Evolutionary conservation across 2,888 invertebrate genomes (phyloP), one percentile per base, ranked within the genome.

Genomic region (Dryococelus australis): DNA sequence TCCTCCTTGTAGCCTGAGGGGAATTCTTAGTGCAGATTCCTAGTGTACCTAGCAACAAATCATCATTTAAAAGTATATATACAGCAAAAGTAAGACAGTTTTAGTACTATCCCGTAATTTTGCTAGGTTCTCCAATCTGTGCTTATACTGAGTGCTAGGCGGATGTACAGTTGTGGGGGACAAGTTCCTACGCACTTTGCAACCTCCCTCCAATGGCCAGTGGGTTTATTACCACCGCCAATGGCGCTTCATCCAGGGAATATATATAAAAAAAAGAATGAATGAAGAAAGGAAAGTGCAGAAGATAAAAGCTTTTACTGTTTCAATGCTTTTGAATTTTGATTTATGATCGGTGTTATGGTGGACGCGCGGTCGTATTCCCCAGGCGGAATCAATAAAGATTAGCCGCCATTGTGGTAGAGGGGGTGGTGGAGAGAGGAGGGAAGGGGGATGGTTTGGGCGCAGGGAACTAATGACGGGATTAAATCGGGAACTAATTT

Each of bases 271-370:
- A 65, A 51, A 51, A 51, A 16, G n/a, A 51, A 51, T 51, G n/a
- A 65, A n/a, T 16, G 16, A 24, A 65, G 65, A 8, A 24, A 20
- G n/a, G n/a, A 24, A 65, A 65, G 65, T 12, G 65, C 24, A 24
- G 16, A 65, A 65, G 65, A 65, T 65, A 65, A 65, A 65, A 65
- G 65, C 65, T 65, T 65, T 65, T 65, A 65, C 65, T 24, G 65
- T 65, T 65, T 65, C 65, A n/a, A 65, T 65, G 65, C 65, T 65
- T 65, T 65, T 65, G 65, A 65, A 65, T 65, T 65, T 65, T 65
- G 65, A 65, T 65, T 65, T 65, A 65, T 65, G 65, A 65, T 65
- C 65, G 65, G 13, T 65, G 65, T n/a, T 65, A 65, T 65, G 65
- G 65, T 65, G 65, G 65, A 20, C 65, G 65, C 65, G 65, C n/a